Evolutionary conservation across 1,140 invertebrate species (phyloP).

Genomic region (Lucilia sericata): DNA sequence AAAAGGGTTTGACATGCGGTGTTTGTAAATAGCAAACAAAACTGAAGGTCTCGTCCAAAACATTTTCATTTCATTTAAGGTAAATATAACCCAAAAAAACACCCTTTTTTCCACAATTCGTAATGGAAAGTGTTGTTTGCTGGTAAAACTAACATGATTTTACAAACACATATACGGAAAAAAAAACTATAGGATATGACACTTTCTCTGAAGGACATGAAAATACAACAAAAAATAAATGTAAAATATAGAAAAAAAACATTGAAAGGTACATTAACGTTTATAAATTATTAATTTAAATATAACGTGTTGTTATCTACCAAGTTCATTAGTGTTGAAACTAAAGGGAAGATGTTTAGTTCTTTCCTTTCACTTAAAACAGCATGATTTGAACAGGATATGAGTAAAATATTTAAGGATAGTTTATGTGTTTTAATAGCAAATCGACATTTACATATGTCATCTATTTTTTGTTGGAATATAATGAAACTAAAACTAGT

Average conservation of each 20-base stretch:
- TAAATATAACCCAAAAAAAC: constrained; percentile 33
- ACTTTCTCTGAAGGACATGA: constrained; percentile 18
- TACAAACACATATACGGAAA: not conserved
- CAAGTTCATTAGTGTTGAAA: no score
- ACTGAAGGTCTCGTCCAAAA: no score
- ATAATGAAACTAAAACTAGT: no score
- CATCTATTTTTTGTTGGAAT: no score
- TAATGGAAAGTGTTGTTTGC: constrained; percentile 14
- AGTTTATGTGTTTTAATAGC: no score
- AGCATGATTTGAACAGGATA: no score
- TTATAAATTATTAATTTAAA: constrained; percentile 38
- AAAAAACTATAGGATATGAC: constrained; percentile 12
- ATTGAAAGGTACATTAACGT: constrained; percentile 8
- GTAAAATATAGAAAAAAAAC: not conserved
- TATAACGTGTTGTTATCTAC: constrained; percentile 6
- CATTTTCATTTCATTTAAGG: not conserved
- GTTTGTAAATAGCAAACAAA: not conserved
- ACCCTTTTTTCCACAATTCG: not conserved
- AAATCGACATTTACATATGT: no score
- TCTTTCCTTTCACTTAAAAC: no score
- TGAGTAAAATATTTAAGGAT: no score
- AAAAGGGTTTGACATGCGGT: constrained; percentile 33
- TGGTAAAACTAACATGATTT: constrained; percentile 27
- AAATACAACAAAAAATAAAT: not conserved
- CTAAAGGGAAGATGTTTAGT: no score